Evolutionary conservation across 2,797 vertebrate species (phyloP), one percentile per base, ranked within the genome.

Genomic region (Neosilurus hyrtlii): DNA sequence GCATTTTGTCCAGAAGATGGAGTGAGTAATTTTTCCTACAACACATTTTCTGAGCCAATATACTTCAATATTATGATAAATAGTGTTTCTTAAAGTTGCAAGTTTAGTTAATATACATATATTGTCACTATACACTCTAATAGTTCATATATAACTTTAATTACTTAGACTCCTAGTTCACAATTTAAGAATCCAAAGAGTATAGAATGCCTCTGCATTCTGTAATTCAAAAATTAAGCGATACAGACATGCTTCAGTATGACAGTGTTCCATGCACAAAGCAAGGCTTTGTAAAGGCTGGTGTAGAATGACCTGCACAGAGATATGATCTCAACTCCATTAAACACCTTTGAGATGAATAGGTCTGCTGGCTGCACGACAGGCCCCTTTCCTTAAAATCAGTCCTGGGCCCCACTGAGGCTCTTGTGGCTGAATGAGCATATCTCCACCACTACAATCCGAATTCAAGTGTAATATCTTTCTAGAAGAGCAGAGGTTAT

Each of bases 1-100:
- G 30, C 56, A 26, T 65, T 80, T 67, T 80, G 16, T 26, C 77
- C 84, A 83, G 84, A 66, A 86, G 81, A 84, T 84, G 83, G 79
- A 81, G 83, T 71, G 66, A 78, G 70, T 78, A 11, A 12, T 81
- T 84, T 71, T 43, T 9, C 26, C 54, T 54, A 62, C 56, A 62
- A 43, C 2, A 78, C 43, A 65, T 26, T 63, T 65, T 51, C 75
- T 26, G 22, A 78, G 14, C 37, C n/a, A 51, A 43, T 43, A 8
- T 43, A 43, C 43, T 8, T 43, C 2, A 4, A 43, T 43, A 43
- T 43, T 4, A 43, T 43, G 43, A 4, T 43, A 43, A 43, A 43
- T 52, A 52, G 52, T 3, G 9, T 52, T 72, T 26, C 49, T 72
- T 26, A n/a, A 9, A 72, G 49, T 52, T 26, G 43, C 51, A 15